A percentile compares a stretch with the other conserved stretches of the same genome.
Evolutionary conservation across 2,113 vertebrate species (phyloP).

Genomic region (Poicephalus gulielmi): DNA sequence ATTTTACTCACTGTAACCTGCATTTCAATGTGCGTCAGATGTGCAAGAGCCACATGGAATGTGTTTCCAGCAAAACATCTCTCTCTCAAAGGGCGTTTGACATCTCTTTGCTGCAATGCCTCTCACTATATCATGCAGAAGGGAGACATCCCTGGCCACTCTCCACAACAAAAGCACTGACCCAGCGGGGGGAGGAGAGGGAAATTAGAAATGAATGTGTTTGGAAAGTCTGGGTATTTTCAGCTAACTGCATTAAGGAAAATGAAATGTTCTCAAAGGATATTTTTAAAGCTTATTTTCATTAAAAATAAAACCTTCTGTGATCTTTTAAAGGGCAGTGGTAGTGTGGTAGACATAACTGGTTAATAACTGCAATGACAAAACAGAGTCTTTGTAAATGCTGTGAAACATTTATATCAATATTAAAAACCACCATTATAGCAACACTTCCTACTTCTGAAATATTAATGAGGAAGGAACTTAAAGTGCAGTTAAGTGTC

Average conservation of each 20-base stretch:
- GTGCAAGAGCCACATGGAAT: background rate
- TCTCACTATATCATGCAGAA: background rate
- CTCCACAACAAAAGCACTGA: background rate
- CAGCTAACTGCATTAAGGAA: background rate
- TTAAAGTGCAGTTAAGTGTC: background rate
- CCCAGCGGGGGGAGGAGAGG: background rate
- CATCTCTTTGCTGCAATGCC: background rate
- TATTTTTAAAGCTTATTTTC: conserved; percentile 22
- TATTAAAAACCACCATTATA: background rate
- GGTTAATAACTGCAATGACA: background rate
- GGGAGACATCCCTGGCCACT: background rate
- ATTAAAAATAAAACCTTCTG: conserved; percentile 10
- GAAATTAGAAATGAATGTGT: background rate
- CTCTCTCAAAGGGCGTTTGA: background rate
- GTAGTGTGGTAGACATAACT: background rate
- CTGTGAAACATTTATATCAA: conserved; percentile 2
- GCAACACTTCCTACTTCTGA: background rate
- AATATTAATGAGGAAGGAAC: conserved; percentile 25
- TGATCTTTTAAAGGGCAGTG: background rate
- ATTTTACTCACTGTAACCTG: background rate
- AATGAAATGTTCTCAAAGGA: background rate
- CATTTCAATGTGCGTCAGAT: background rate
- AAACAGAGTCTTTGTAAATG: background rate
- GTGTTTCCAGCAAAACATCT: background rate
- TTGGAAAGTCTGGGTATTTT: background rate